Percentiles rank a stretch among this genome's conserved stretches.
phyloP scores from a whole-genome alignment of 2,888 invertebrate species.

The Caenorhabditis afra region DNA sequence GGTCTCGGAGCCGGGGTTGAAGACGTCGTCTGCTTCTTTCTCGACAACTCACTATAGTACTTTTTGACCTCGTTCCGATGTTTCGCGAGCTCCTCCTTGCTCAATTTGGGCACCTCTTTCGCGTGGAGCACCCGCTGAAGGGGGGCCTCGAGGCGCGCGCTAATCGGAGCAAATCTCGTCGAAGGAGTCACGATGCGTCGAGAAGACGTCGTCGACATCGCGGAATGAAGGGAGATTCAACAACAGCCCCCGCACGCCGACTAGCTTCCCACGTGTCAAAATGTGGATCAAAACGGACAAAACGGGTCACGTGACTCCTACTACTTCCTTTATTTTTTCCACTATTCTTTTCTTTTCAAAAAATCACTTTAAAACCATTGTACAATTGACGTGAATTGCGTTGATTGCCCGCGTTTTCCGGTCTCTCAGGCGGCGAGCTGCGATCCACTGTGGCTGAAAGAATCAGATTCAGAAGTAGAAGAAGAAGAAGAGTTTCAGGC shows the following conservation, averaged over 20 bases:
- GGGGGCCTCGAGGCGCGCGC: background rate
- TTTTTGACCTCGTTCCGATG: constrained; percentile 10
- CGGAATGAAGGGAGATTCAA: no score
- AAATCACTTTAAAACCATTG: no score
- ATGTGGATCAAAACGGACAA: no score
- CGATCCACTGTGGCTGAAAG: constrained; percentile 19
- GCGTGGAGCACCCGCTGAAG: background rate
- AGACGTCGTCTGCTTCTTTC: background rate
- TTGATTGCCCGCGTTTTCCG: no score
- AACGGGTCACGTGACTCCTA: no score
- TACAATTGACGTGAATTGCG: no score
- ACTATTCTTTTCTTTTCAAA: no score
- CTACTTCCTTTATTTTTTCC: no score
- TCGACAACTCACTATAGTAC: constrained; percentile 28
- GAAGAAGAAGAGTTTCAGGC: background rate
- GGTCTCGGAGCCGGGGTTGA: background rate
- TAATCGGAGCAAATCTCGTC: background rate
- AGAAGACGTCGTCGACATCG: background rate
- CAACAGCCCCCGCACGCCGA: no score
- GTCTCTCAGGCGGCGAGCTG: constrained; percentile 15
- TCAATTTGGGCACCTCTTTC: constrained; percentile 7
- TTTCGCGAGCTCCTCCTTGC: constrained; percentile 13
- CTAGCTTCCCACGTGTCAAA: no score
- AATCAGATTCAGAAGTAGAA: background rate
- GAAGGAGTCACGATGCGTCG: background rate